Base-by-base conservation (phyloP, 2,888 invertebrate species). In the Melangyna quadrimaculata region DNA sequence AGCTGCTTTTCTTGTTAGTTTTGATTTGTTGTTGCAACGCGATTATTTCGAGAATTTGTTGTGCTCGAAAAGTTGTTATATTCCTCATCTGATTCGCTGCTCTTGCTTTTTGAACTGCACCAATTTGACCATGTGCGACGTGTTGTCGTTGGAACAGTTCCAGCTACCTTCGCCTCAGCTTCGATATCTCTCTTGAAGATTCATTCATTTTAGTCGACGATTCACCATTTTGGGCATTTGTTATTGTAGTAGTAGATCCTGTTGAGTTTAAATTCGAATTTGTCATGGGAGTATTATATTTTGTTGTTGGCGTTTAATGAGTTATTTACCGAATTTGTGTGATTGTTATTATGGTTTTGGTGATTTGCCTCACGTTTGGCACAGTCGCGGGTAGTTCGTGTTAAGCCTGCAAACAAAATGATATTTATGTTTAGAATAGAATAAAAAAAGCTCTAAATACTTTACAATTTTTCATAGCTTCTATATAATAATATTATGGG, bases 101-200 rank as follows among this genome's bases (percentile, higher is more conserved):
- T 94, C 89, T 94, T 94, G 53, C 93, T 94, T 89, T 94, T 94
- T 32, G 94, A 94, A 86, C 93, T 93, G 90, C 94, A 95, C 94
- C 94, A 95, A 90, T 96, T 95, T 5, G 95, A 95, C 96, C 96
- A 96, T 59, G 95, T 95, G 88, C 95, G 93, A 22, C 96, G 93
- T 8, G 96, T 96, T 29, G 96, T 96, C 3, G 95, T 95, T 9
- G 95, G 95, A 14, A 35, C 57, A 17, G 57, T 35, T 19, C 87
- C 78, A 14, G 90, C 89, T 8, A 67, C 75, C 88, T 93, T 94
- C 0, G 93, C 93, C 65, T 92, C 92, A 86, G 92, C 92, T 73
- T 91, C 91, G 79, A 90, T 90, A 70, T 90, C 91, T 51, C 89
- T 88, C n/a, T n/a, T n/a, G 88, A 88, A 24, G 89, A 88, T 27